Base-by-base conservation (phyloP, 2,113 vertebrate genomes). In the Periophthalmus modestus region DNA sequence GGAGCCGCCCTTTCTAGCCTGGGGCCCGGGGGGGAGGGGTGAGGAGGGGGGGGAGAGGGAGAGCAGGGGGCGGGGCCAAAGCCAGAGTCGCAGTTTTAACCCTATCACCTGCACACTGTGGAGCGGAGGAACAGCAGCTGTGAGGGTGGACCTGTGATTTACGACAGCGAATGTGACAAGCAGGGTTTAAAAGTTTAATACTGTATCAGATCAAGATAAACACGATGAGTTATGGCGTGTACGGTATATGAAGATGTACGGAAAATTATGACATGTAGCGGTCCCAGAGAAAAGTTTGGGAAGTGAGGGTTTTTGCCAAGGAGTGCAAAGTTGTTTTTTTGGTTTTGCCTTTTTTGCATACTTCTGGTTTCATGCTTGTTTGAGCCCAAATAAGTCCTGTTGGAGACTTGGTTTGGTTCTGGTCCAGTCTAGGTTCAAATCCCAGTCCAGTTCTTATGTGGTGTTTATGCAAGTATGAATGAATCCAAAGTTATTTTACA, bases 1-100 rank as follows among this genome's bases (percentile, higher is more conserved):
- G 9, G 52, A 79, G 84, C 84, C 81, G 74, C 79, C 80, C 79
- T 79, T 23, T 77, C 34, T 68, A 79, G 78, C 88, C 78, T 34
- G 24, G 80, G 87, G 89, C 85, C 77, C 71, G 71, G 77, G 75
- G 79, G 62, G 82, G 74, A 36, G 34, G 34, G 6, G 77, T 83
- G 71, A 69, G 52, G 39, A 72, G 7, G 68, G 66, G 84, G 70
- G 73, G 50, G 36, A n/a, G n/a, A n/a, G n/a, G n/a, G n/a, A n/a
- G n/a, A n/a, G n/a, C n/a, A 70, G 13, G 65, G 63, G 78, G 85
- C 39, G 85, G 85, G 83, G 79, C 59, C 14, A 1, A 24, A 54
- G 6, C 36, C 18, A 36, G 65, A 21, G 65, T n/a, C 15, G 21
- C 65, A 67, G 65, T 39, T 67, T 67, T 67, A 46, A 47, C 65